Evolutionary conservation across 2,888 invertebrate species (phyloP), one percentile per base, ranked within the genome.

Genomic region (Drosophila mimetica): DNA sequence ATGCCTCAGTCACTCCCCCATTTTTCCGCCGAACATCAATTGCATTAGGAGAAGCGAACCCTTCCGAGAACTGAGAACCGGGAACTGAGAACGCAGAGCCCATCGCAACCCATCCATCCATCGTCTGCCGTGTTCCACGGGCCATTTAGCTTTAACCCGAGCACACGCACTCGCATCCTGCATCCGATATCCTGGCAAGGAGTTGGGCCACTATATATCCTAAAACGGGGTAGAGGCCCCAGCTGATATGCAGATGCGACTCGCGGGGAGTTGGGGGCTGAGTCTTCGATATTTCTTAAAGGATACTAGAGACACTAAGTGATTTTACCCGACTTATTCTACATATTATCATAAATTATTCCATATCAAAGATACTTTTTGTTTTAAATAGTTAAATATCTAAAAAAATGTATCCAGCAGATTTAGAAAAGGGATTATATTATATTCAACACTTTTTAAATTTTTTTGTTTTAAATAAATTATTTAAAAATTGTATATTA

Each of bases 121-220:
- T 48, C 50, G 63, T 69, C 70, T 67, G 44, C 51, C 53, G 39
- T 71, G 59, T 69, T 72, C 72, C 70, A 89, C 80, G 90, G 85
- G 77, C 82, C 90, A 90, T 90, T 90, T 90, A 84, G 77, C 81
- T 77, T 85, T 75, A 78, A 67, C 72, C 71, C 66, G 72, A 59
- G 32, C 34, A 50, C 47, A 69, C 47, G 60, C 44, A 30, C n/a
- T 18, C 46, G 18, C 41, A 11, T 34, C 16, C 7, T 16, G 7
- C 39, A 52, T 22, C 11, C 41, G 25, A 55, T 37, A 34, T 50
- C 50, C 55, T 46, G 7, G 11, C 18, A 14, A 16, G 28, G 9
- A 34, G 18, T 8, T 0, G 16, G 4, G 13, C 25, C 13, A 8
- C 22, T 36, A 30, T 30, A 25, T 37, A 37, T 58, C 41, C 22